These are phyloP conservation scores for Eueremaeus valkanovi DNA, from an alignment of 2,888 invertebrate species.

Conservation along the genomic window DNA sequence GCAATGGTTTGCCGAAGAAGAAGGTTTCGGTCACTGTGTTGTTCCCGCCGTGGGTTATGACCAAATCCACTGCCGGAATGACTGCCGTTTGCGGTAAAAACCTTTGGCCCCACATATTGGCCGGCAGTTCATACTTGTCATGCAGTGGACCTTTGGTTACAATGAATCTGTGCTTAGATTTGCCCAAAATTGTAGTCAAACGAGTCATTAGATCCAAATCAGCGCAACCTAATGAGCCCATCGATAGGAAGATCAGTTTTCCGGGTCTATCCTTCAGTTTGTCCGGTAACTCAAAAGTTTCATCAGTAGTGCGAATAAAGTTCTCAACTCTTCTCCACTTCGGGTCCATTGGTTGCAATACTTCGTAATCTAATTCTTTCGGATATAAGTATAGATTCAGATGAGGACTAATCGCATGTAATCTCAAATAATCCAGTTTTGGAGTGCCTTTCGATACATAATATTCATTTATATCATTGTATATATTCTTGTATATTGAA, in stretches of 20 bases:
- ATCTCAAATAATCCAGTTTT: neutral
- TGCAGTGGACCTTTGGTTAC: no score
- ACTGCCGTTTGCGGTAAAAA: conserved; percentile 33
- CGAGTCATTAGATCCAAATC: conserved; percentile 31
- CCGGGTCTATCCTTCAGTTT: conserved; percentile 2
- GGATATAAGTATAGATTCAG: conserved; percentile 35
- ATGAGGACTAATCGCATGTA: neutral
- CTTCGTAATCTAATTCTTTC: conserved; percentile 31
- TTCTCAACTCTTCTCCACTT: conserved; percentile 25
- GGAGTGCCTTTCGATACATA: neutral
- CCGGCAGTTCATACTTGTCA: conserved; percentile 22
- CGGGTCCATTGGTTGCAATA: no score
- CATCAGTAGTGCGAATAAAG: neutral
- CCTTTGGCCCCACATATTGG: conserved; percentile 39
- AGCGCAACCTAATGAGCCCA: neutral
- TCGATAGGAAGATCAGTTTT: conserved; percentile 39
- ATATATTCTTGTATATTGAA: neutral
- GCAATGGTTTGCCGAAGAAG: conserved; percentile 32
- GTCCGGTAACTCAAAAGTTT: conserved; percentile 16
- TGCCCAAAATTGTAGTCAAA: conserved; percentile 4
- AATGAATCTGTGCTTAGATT: no score
- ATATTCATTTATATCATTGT: neutral
- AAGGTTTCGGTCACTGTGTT: conserved; percentile 34
- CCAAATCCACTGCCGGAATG: conserved; percentile 34
- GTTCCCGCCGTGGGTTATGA: conserved; percentile 42